Conservation (phyloP, 1,140 invertebrate species). For the Trachymyrmex septentrionalis region DNA sequence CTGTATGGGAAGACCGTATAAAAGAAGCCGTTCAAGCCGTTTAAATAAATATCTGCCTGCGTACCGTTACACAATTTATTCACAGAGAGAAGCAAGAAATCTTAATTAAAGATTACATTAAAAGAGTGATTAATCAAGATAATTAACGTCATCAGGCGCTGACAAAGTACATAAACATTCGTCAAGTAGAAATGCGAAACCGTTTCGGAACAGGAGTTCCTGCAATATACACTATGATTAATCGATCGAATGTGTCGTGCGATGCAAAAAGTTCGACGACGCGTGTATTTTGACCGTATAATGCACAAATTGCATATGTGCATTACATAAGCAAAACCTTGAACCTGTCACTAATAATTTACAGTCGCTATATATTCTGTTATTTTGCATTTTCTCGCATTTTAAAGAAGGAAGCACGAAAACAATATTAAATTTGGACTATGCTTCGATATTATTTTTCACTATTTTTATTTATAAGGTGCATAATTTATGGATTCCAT, state of each 20-base stretch:
- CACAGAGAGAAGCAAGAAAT: not conserved
- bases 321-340: constrained; percentile 16
- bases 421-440: not conserved
- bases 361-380: not conserved
- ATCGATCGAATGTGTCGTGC: constrained; percentile 40
- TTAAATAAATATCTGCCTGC: not conserved
- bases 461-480: not conserved
- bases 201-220: constrained; percentile 31
- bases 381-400: not conserved
- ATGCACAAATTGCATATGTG: constrained; percentile 30
- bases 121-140: constrained; percentile 41
- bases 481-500: not conserved
- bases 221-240: constrained; percentile 36
- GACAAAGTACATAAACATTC: constrained; percentile 53
- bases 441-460: not conserved
- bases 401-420: not conserved
- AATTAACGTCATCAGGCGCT: constrained; percentile 36
- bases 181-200: constrained; percentile 4
- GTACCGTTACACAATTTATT: constrained; percentile 14
- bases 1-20: not conserved
- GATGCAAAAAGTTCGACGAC: constrained; percentile 39
- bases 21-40: not conserved
- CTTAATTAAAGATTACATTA: constrained; percentile 31
- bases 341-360: not conserved
- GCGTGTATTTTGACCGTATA: constrained; percentile 10